Base-by-base conservation (phyloP, 2,888 invertebrate genomes). In the Graphium colonna region DNA sequence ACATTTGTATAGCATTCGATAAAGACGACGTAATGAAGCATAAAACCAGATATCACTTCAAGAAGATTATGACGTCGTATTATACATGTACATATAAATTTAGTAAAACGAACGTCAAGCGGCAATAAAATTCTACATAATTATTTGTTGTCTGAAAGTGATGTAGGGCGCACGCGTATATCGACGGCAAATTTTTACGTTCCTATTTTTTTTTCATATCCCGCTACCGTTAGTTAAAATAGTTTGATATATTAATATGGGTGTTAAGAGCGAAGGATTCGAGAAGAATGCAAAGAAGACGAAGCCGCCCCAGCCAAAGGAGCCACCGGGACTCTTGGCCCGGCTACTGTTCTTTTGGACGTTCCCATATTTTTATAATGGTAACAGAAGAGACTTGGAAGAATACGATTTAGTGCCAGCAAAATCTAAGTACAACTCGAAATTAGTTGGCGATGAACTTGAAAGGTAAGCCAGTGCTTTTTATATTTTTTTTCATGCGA, bases 371-470 rank as follows among this genome's bases (percentile, higher is more conserved):
- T 96, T 96, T 79, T 92, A 91, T 63, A 92, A 92, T 70, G 97
- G 96, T 0, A 92, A 93, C 65, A 91, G 88, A 52, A 93, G 95
- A 65, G 92, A 93, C 46, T 77, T 97, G 44, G 94, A 94, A 60
- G 90, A 93, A 41, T 88, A 91, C 18, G 97, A 97, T 79, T 83
- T 97, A 40, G 94, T 94, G 68, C 92, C 93, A 64, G 92, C 95
- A 0, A 87, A 94, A 45, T 86, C 82, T 36, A 87, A 86, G 17
- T 96, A 96, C 75, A 90, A 91, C 68, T 96, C 96, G 10, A 90
- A 90, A 66, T 42, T 69, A 26, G 86, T 94, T n/a, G 95, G 95
- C 7, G 92, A 94, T 69, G 79, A 86, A 69, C 80, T 95, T 60
- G 94, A 95, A 85, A 87, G 77, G 92, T 93, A 69, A 79, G 88